phyloP scores from a whole-genome alignment of 2,888 invertebrate species.

The Volucella bombylans region DNA sequence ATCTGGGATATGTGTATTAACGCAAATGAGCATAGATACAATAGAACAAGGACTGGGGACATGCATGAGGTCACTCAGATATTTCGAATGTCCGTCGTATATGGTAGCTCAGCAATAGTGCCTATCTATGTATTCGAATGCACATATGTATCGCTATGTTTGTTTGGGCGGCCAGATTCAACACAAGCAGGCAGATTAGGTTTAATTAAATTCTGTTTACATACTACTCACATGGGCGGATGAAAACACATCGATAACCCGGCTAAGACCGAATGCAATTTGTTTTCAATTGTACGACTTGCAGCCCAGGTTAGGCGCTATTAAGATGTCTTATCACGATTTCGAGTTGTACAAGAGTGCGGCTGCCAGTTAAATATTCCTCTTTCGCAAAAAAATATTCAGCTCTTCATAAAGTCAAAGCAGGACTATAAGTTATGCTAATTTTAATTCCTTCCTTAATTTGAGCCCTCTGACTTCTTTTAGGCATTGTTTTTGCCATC shows the following conservation, averaged over 20 bases:
- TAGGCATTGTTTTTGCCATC: neutral
- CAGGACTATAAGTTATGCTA: conserved; percentile 37
- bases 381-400: conserved; percentile 16
- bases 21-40: conserved; percentile 10
- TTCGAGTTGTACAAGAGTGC: neutral
- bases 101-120: neutral
- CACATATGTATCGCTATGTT: conserved; percentile 7
- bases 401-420: conserved; percentile 25
- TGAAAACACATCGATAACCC: conserved; percentile 63
- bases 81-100: conserved; percentile 30
- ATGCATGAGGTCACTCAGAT: conserved; percentile 46
- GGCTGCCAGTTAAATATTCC: conserved; percentile 46
- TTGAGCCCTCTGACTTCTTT: conserved; percentile 5
- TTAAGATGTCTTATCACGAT: conserved; percentile 35
- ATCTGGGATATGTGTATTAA: conserved; percentile 64
- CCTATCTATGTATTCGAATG: neutral
- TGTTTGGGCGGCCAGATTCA: conserved; percentile 56
- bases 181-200: conserved; percentile 66
- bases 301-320: conserved; percentile 47
- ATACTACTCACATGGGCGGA: conserved; percentile 39
- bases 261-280: conserved; percentile 59
- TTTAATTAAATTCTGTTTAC: conserved; percentile 70
- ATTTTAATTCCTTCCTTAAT: conserved; percentile 26
- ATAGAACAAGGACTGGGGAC: neutral
- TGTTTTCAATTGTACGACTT: conserved; percentile 64